Percentiles rank a stretch among this genome's conserved stretches.
These are phyloP conservation scores for Camptogramma bilineatum DNA, from an alignment of 2,888 invertebrate genomes.

Conservation along the genomic window DNA sequence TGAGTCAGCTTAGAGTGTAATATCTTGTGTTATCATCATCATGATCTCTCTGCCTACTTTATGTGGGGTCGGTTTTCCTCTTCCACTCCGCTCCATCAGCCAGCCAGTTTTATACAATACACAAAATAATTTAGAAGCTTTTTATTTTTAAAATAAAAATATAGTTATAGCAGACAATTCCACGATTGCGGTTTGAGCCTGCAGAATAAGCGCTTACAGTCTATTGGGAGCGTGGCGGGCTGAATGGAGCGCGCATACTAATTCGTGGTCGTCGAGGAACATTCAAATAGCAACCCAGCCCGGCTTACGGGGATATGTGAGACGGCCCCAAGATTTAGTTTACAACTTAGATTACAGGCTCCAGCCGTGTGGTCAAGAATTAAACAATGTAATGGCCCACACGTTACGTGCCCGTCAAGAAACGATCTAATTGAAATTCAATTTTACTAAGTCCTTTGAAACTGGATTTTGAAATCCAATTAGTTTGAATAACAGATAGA, in stretches of 20 bases:
- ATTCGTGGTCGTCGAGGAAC: slow-evolving; percentile 78
- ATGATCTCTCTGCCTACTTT: too few relatives aligned
- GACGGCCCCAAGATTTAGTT: slow-evolving; percentile 82
- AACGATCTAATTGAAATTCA: slow-evolving; percentile 65
- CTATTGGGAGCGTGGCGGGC: slow-evolving; percentile 68
- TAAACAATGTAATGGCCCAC: slow-evolving; percentile 76
- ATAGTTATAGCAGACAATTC: neutral
- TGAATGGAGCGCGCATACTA: slow-evolving; percentile 83
- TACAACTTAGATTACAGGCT: slow-evolving; percentile 80
- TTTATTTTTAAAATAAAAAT: neutral
- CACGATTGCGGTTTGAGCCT: slow-evolving; percentile 13
- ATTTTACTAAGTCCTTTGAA: slow-evolving; percentile 50
- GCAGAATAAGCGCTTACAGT: slow-evolving; percentile 70
- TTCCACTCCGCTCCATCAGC: too few relatives aligned
- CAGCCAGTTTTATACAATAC: too few relatives aligned
- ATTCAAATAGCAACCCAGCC: slow-evolving; percentile 79
- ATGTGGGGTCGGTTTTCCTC: too few relatives aligned
- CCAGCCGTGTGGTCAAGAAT: slow-evolving; percentile 80
- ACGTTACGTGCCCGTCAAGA: slow-evolving; percentile 61
- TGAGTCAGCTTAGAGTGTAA: too few relatives aligned
- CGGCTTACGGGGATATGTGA: slow-evolving; percentile 83
- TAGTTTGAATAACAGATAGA: slow-evolving; percentile 41
- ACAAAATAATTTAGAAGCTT: too few relatives aligned
- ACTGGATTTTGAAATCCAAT: slow-evolving; percentile 47
- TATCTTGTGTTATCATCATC: too few relatives aligned